phyloP scores from a whole-genome alignment of 2,113 vertebrate genomes.

The Plestiodon gilberti region DNA sequence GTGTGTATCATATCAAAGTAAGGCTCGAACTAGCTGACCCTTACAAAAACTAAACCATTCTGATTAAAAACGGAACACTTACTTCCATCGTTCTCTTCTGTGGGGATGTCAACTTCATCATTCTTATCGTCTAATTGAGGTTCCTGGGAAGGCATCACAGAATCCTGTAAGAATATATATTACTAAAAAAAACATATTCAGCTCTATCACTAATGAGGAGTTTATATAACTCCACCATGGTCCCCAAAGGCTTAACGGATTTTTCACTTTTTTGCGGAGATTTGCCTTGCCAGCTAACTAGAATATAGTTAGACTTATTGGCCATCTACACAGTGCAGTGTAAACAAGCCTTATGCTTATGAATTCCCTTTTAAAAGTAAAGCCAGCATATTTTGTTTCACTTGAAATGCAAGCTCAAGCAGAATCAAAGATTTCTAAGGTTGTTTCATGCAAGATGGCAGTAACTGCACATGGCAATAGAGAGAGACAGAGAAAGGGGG shows the following conservation, averaged over 20 bases:
- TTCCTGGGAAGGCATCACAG: conserved; percentile 98
- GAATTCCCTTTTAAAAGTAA: conserved; percentile 21
- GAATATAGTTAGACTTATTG: neutral
- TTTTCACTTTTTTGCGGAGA: neutral
- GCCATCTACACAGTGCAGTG: neutral
- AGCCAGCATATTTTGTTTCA: neutral
- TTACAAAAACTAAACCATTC: neutral
- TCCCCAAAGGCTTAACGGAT: neutral
- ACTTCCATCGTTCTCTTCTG: conserved; percentile 89
- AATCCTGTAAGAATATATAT: conserved; percentile 81
- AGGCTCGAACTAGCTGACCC: too few relatives aligned
- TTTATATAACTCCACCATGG: neutral
- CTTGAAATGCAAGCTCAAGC: neutral
- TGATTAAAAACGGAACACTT: conserved; percentile 59
- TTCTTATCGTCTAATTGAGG: conserved; percentile 87
- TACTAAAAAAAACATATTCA: accelerated
- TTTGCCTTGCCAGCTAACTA: neutral
- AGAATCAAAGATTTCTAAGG: neutral
- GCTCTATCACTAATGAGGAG: neutral
- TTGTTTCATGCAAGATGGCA: neutral
- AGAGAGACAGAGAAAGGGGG: neutral
- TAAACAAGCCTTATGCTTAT: neutral
- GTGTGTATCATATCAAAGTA: too few relatives aligned
- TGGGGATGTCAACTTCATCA: conserved; percentile 84
- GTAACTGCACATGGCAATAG: neutral